Evolutionary conservation across 2,113 vertebrate species (phyloP).

Genomic region (Ploceus nigricollis): DNA sequence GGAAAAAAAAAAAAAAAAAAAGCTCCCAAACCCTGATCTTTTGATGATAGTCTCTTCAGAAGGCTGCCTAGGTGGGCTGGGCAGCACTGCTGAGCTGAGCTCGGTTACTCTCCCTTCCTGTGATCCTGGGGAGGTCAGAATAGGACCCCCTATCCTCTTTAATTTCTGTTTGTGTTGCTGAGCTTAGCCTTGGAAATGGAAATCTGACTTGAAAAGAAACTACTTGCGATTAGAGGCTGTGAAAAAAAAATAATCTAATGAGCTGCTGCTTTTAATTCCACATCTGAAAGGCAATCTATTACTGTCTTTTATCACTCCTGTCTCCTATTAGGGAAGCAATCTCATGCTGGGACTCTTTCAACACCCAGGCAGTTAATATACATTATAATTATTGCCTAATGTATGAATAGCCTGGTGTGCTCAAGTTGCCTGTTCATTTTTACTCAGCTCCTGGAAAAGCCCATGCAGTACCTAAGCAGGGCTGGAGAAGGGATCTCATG

Average conservation of each 20-base stretch:
- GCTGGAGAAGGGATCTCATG: not conserved
- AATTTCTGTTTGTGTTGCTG: constrained; percentile 59
- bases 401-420: constrained; percentile 41
- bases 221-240: constrained; percentile 20
- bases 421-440: constrained; percentile 7
- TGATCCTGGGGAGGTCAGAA: not conserved
- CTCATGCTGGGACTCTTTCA: constrained; percentile 47
- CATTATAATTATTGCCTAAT: constrained; percentile 62
- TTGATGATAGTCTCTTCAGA: constrained; percentile 34
- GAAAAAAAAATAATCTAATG: constrained; percentile 55
- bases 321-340: constrained; percentile 41
- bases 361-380: constrained; percentile 35
- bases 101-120: not conserved
- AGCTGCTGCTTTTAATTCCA: constrained; percentile 61
- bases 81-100: not conserved
- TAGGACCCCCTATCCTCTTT: not conserved
- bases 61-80: constrained; percentile 42
- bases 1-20: not conserved
- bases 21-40: constrained; percentile 22
- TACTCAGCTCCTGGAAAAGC: not conserved
- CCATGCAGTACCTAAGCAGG: not conserved
- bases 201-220: constrained; percentile 60
- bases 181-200: constrained; percentile 60
- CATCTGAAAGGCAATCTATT: constrained; percentile 55
- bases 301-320: constrained; percentile 60